Evolutionary conservation across 1,140 invertebrate species (phyloP), one percentile per base, ranked within the genome.

Genomic region (Bilobella aurantiaca): DNA sequence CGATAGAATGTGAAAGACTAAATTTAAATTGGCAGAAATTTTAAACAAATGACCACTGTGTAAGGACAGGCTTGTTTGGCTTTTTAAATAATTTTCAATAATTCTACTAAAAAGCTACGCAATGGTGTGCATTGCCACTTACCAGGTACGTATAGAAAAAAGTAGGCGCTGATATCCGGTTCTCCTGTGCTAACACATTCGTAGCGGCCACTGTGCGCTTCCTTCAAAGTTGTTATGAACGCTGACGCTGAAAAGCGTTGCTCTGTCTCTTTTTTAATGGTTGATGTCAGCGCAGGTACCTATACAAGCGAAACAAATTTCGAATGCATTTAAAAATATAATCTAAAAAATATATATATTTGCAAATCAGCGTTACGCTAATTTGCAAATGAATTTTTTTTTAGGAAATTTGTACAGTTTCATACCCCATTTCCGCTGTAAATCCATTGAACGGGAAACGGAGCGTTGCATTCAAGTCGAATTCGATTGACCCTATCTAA

Each of bases 61-160:
- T n/a, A n/a, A n/a, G n/a, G n/a, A n/a, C n/a, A n/a, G n/a, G n/a
- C n/a, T n/a, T n/a, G n/a, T n/a, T n/a, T n/a, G n/a, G n/a, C n/a
- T n/a, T n/a, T n/a, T n/a, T n/a, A n/a, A n/a, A n/a, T n/a, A n/a
- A 12, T 42, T n/a, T 8, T 12, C 8, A 42, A 42, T 42, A n/a
- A 42, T 42, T 42, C 8, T 12, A 42, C 18, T 25, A 63, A 14
- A 49, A 5, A 3, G 18, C 21, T 3, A 8, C 28, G 27, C 23
- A n/a, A 58, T 23, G 58, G 34, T 64, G 18, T 12, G 1, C 49
- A 58, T 60, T 32, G 30, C 46, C 31, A 23, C 31, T 67, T 63
- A 63, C 69, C 69, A 30, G 69, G 69, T 14, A 70, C 69, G 49
- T 65, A 70, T 27, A 70, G 60, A 53, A 65, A 70, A 29, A 70